Evolutionary conservation across 2,888 invertebrate genomes (phyloP), one percentile per base, ranked within the genome.

Genomic region (Tetanocera ferruginea): DNA sequence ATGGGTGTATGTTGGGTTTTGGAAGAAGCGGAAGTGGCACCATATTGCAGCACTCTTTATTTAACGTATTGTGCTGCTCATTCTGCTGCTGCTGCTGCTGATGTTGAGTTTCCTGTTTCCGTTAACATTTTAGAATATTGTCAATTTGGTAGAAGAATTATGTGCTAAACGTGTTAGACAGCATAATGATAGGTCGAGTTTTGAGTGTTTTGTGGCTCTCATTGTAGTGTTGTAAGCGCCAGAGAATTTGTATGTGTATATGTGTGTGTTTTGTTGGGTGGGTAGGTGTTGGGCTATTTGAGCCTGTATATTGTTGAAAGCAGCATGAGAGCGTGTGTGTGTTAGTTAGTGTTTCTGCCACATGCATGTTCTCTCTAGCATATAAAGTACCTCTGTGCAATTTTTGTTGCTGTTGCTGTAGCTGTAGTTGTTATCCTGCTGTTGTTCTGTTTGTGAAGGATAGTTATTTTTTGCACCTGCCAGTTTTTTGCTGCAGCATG

Each of bases 151-250:
- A 80, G 43, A 43, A 82, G 81, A 82, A 80, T 81, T 81, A 82
- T 82, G 83, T 82, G 83, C 78, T 82, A 82, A 83, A 83, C 82
- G 82, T 83, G 83, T 83, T 81, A 79, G 81, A 81, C 79, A 77
- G 79, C 76, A 79, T 81, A 83, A 82, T 82, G 82, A 82, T 82
- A 80, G 80, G 69, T 76, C 72, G 71, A 71, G 66, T 74, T 62
- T 78, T 78, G 66, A 66, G 66, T 67, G 51, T 75, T 75, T 66
- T 75, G 57, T 17, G 37, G 43, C 23, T 34, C 37, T 31, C 23
- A 52, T 49, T 70, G 52, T 25, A 28, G 49, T 28, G 19, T 23
- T 31, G 43, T 60, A 19, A 14, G 73, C 19, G 66, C 37, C 25
- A n/a, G 57, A 52, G 66, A 19, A 3, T 62, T 25, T 66, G 19